Evolutionary conservation across 2,113 vertebrate species (phyloP), one percentile per base, ranked within the genome.

Genomic region (Brachirus orientalis): DNA sequence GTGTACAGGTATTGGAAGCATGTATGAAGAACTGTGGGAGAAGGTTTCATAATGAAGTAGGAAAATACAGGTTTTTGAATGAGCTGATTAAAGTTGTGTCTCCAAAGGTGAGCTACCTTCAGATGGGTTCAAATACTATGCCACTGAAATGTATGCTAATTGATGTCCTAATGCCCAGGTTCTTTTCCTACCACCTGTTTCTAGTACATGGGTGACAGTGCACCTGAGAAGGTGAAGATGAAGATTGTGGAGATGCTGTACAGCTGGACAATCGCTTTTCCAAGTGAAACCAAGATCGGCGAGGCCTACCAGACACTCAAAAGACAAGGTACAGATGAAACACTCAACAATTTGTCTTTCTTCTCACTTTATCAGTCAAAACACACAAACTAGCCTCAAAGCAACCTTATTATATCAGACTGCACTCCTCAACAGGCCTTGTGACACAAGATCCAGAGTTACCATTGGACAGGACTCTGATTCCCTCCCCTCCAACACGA

Each of bases 1-100:
- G 12, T 68, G 63, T 64, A 2, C 88, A 99, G 98, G 97, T 98
- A 11, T 85, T 99, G 73, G 97, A 99, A 88, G 98, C 98, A 0
- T 96, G 96, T 45, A 99, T 98, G 98, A 99, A 99, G 92, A 99
- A 99, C 69, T 99, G 98, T 13, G 98, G 96, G 54, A 92, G 93
- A 83, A 93, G 98, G 72, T 96, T 99, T 91, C 97, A 99, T 82
- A 96, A 94, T 2, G 98, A 99, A 94, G 95, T 99, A 0, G 96
- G 95, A 7, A 99, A 98, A 86, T 99, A 98, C 88, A 89, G 97
- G 52, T 99, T 99, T 91, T 81, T 99, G 86, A 99, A 99, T 0
- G 96, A 99, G 77, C 88, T 99, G 71, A 96, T 99, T 75, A 99
- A 99, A 94, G 95, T 98, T 10, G 97, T 99, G 38, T 99, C 96